Base-by-base conservation (phyloP, 2,888 invertebrate genomes). In the Heliconius charithonia region DNA sequence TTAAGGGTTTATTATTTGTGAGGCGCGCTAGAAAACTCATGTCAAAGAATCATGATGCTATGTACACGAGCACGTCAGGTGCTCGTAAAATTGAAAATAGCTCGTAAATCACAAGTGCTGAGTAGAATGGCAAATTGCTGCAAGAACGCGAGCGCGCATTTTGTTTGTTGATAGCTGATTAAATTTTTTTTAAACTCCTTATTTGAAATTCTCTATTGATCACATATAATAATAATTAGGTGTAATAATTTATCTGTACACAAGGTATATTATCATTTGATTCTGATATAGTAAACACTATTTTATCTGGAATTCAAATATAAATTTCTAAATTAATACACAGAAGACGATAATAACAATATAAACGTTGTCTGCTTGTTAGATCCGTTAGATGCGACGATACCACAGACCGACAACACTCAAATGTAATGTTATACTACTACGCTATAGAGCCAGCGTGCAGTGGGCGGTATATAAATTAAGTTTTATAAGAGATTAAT, bases 31-130 rank as follows among this genome's bases (percentile, higher is more conserved):
- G 77, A 77, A 79, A 80, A 82, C 77, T 67, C 80, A 81, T 81
- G 77, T 81, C 81, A 80, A 81, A 86, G 85, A 86, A 88, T 86
- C 85, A 83, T 87, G 91, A 82, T 88, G 90, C 86, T 81, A 81
- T 83, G 85, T 85, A 87, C 87, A 86, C 91, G 90, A 90, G 78
- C 88, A 86, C 86, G 87, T 91, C 89, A 90, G 87, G 85, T 85
- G 89, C 87, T 91, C 91, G 87, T 92, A 93, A 93, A 92, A 90
- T 92, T 88, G 88, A 87, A 91, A 91, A 92, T 90, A 89, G 88
- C 89, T 91, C 91, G 90, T 91, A 92, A 93, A 92, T 91, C 90
- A 89, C 84, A 85, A 85, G 89, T 90, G 91, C 89, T 90, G 89
- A 91, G 87, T 83, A 84, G 85, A 89, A 87, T 89, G 87, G 88